Conservation (phyloP, 2,888 invertebrate species). For the Plebejus melissa region DNA sequence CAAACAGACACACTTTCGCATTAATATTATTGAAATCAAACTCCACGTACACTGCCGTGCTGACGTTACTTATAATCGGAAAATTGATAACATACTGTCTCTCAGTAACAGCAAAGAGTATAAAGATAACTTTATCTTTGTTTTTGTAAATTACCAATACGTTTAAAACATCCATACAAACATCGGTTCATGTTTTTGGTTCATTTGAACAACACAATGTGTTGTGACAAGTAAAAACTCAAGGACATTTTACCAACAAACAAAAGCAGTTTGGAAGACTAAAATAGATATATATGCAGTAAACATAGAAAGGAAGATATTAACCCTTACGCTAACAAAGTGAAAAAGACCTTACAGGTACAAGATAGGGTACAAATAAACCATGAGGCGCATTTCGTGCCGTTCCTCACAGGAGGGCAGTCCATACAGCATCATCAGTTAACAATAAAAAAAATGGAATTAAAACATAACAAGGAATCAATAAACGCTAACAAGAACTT, state of each 20-base stretch:
- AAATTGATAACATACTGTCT: not conserved
- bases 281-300: not conserved
- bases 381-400: too few species aligned
- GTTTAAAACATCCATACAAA: not conserved
- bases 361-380: too few species aligned
- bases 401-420: too few species aligned
- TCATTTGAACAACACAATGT: not conserved
- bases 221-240: not conserved
- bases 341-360: too few species aligned
- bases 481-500: not conserved
- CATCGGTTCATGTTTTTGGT: not conserved
- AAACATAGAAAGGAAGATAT: too few species aligned
- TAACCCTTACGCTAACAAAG: too few species aligned
- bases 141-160: not conserved
- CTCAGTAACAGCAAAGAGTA: conserved; percentile 13
- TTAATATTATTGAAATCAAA: not conserved
- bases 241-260: not conserved
- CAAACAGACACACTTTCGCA: too few species aligned
- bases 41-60: not conserved
- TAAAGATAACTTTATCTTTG: conserved; percentile 7
- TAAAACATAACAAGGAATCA: not conserved
- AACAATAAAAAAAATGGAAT: not conserved
- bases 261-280: not conserved
- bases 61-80: not conserved
- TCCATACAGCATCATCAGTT: too few species aligned